Base-by-base conservation (phyloP, 2,888 invertebrate genomes). In the Morpho helenor region DNA sequence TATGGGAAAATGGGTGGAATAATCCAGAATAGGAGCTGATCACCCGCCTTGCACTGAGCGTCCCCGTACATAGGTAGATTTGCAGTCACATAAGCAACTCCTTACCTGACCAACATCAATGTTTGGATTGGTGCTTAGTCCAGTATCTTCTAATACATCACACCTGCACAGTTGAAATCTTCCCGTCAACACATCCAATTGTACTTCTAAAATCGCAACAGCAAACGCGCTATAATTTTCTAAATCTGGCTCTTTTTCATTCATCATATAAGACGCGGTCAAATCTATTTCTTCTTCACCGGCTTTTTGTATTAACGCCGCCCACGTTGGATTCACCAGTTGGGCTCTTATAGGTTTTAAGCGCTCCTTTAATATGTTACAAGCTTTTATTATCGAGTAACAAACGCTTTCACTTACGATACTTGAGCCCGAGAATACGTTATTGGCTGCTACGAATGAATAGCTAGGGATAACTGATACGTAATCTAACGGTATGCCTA, bases 141-240 rank as follows among this genome's bases (percentile, higher is more conserved):
- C 95, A 0, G 91, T 92, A 73, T 95, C 95, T 72, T 95, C 94
- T 60, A 94, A 72, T 62, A 95, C 80, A 79, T 95, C 95, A 0
- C 92, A 92, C 63, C 94, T 83, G 1, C 78, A 71, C 45, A 94
- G 78, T 68, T 93, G 82, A 65, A 92, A 92, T 69, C 93, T 92
- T 2, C 96, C 96, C 2, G 95, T 95, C 50, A 95, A 74, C 2
- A 95, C 80, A 74, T 96, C 96, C 4, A 96, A 70, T 70, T 94
- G 92, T 0, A 94, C 92, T 80, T 96, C 95, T 7, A 92, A 73
- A 16, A 93, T 90, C 1, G 90, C 79, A 0, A 92, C 91, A 7
- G 93, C 93, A 73, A 92, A 94, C 41, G 94, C 92, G 16, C 75
- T 75, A 68, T 95, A 95, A 0, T 65, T 55, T 47, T 83, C 71